Percentiles rank a stretch among this genome's conserved stretches.
Conservation (phyloP, 2,888 invertebrate genomes). For the Nipponacmea schrenckii region DNA sequence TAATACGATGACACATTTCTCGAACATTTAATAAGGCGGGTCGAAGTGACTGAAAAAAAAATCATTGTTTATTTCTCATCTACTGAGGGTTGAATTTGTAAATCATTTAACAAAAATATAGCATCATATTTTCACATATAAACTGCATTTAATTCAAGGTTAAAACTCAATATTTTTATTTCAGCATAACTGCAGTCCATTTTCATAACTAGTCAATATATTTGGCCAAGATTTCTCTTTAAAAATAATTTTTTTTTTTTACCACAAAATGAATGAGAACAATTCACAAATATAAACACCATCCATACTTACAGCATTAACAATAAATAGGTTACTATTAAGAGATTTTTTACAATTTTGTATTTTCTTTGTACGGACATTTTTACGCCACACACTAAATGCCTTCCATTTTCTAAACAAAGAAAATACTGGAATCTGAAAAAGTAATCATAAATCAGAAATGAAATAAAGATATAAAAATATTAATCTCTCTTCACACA, state of each 20-base stretch:
- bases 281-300: no score
- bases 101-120: no score
- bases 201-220: no score
- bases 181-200: no score
- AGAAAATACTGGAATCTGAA: slow-evolving; percentile 67
- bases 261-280: no score
- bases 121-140: no score
- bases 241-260: no score
- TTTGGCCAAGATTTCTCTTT: no score
- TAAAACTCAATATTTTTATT: no score
- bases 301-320: slow-evolving; percentile 72
- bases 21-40: slow-evolving; percentile 79
- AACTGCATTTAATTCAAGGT: no score
- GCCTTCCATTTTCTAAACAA: slow-evolving; percentile 73
- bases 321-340: slow-evolving; percentile 78
- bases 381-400: slow-evolving; percentile 83
- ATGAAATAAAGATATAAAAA: background rate
- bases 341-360: slow-evolving; percentile 73
- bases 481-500: background rate
- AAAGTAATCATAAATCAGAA: slow-evolving; percentile 11
- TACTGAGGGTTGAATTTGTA: no score
- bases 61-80: no score
- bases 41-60: slow-evolving; percentile 72
- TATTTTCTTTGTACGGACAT: slow-evolving; percentile 78
- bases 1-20: slow-evolving; percentile 69